Base-by-base conservation (phyloP, 30 jellyfish, hydroid and myxozoan species). In the Hydractinia symbiolongicarpus region DNA sequence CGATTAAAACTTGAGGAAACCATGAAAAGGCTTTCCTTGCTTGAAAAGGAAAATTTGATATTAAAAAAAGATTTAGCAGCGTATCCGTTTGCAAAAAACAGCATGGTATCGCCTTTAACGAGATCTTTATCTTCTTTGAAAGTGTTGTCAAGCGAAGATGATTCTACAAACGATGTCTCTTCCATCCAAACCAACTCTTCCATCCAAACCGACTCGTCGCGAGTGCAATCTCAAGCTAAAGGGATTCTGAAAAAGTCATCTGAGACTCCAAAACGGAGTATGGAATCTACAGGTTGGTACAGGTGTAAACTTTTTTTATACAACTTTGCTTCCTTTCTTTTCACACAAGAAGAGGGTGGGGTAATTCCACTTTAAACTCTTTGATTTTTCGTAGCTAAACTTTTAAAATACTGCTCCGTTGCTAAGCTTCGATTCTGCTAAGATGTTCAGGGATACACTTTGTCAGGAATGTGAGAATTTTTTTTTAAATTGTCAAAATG, bases 101-200 rank as follows among this genome's bases (percentile, higher is more conserved):
- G 72, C 54, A 16, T 62, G 50, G 69, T 79, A 15, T 61, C 87
- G 30, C 87, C 87, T 8, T 53, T 79, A 20, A 61, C 87, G 7
- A 62, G 61, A 66, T 60, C 87, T 13, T 20, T 79, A 52, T 79
- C 87, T 50, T 50, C 84, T 61, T 20, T 79, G 50, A 79, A 79
- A 30, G 84, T 79, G n/a, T 52, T 61, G 44, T 79, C 87, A 61
- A 79, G 84, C 50, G 87, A 67, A 69, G 87, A 79, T 15, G 87
- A 79, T 5, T 67, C 8, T 11, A n/a, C 79, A 9, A 50, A 4
- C 60, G 60, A 61, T 13, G 82, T 44, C n/a, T 6, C 14, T 20
- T n/a, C 55, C 5, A 67, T n/a, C n/a, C n/a, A n/a, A n/a, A n/a
- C n/a, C n/a, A n/a, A n/a, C n/a, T n/a, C n/a, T n/a, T n/a, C n/a